Percentiles rank a stretch among this genome's conserved stretches.
phyloP scores from a whole-genome alignment of 2,888 invertebrate genomes.

The Unio delphinus region DNA sequence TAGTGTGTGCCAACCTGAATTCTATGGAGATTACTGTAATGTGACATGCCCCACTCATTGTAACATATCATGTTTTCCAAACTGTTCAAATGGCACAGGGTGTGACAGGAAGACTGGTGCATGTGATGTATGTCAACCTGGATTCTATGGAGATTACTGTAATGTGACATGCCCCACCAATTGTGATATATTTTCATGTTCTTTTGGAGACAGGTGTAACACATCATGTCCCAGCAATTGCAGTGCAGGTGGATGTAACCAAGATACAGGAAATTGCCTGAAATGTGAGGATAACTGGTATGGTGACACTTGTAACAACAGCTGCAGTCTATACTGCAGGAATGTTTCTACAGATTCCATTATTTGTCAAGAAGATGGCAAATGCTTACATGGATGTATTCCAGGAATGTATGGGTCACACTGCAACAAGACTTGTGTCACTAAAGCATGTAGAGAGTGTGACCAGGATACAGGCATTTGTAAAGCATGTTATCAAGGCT shows the following conservation, averaged over 20 bases:
- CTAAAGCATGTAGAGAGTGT: neutral
- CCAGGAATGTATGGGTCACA: slow-evolving; percentile 10
- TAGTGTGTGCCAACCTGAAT: slow-evolving; percentile 5
- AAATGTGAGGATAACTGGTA: no score
- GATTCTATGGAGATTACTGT: slow-evolving; percentile 16
- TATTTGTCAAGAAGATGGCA: no score
- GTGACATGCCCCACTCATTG: neutral
- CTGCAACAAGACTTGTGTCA: slow-evolving; percentile 13
- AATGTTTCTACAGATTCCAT: no score
- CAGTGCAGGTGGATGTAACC: no score
- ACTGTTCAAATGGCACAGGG: neutral
- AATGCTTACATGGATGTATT: no score
- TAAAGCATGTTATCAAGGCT: no score
- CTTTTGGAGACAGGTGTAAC: no score
- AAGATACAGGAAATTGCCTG: no score
- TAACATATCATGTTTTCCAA: no score
- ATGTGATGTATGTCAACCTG: slow-evolving; percentile 5
- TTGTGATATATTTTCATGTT: neutral
- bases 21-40: slow-evolving; percentile 16
- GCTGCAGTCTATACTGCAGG: slow-evolving; percentile 2
- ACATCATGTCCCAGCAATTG: no score
- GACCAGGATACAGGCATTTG: no score
- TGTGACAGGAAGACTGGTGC: slow-evolving; percentile 2
- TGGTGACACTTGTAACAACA: no score
- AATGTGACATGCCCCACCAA: slow-evolving; percentile 3